phyloP scores from a whole-genome alignment of 2,113 vertebrate species.

The Sinocyclocheilus anshuiensis region DNA sequence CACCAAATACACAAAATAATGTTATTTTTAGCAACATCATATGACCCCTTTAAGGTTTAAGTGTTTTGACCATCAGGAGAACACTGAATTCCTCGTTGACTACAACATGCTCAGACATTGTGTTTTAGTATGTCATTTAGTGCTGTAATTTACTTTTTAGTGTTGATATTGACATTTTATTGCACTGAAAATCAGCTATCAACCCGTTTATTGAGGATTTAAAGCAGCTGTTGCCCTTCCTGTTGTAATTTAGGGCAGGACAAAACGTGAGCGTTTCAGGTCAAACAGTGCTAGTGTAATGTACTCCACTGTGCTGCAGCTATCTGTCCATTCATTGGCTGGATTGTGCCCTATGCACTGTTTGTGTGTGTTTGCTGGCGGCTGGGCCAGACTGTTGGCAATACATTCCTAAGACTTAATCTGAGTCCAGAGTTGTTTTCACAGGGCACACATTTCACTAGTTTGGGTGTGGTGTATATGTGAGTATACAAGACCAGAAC shows the following conservation, averaged over 20 bases:
- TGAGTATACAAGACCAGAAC: constrained; percentile 15
- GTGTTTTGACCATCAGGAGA: background rate
- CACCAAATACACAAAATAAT: too few species aligned
- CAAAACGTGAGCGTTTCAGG: background rate
- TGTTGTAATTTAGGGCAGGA: constrained; percentile 8
- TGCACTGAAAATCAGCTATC: background rate
- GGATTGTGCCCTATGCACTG: background rate
- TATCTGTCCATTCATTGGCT: background rate
- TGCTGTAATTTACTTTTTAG: constrained; percentile 13
- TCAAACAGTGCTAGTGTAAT: constrained; percentile 5
- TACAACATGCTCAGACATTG: background rate
- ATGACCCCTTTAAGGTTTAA: too few species aligned
- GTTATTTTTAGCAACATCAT: too few species aligned
- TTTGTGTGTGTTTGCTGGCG: constrained; percentile 25
- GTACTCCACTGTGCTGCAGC: background rate
- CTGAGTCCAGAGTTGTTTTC: constrained; percentile 33
- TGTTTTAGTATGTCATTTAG: background rate
- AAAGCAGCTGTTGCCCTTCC: background rate
- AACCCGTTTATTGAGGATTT: background rate
- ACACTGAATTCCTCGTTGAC: background rate
- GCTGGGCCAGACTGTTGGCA: constrained; percentile 14
- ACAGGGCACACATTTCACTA: background rate
- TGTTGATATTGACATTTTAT: constrained; percentile 24
- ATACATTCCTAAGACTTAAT: constrained; percentile 20
- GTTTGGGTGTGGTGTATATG: constrained; percentile 14